Base-by-base conservation (phyloP, 2,797 vertebrate species). In the Sebastes vulpes region DNA sequence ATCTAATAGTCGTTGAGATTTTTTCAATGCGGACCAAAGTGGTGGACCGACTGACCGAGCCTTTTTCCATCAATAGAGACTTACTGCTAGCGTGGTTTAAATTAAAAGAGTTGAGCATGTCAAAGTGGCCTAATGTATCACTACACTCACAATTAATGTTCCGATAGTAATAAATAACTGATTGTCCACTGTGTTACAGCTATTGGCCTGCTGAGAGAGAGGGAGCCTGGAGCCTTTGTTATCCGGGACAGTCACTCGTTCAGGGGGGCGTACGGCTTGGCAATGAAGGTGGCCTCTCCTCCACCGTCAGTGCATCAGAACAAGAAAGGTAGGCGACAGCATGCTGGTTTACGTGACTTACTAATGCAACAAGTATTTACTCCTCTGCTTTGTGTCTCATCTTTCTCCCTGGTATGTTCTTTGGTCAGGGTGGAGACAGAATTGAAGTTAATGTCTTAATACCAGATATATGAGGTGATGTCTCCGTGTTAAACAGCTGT, bases 191-290 rank as follows among this genome's bases (percentile, higher is more conserved):
- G 61, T 77, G n/a, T 88, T 81, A 0, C 94, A 99, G 99, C 99
- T 50, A 99, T 99, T 0, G 89, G 96, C 11, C 91, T 99, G 82
- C 94, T 99, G 85, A 97, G 96, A 83, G 98, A 99, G 89, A 95
- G 96, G 68, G 98, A 99, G 72, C 98, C 99, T 0, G 99, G 99
- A n/a, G 97, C 98, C 83, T 99, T 99, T 76, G 97, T 99, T 48
- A 99, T 99, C 38, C 97, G 99, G 6, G 99, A 99, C 95, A 99
- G 98, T 77, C 98, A 99, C 94, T 99, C 98, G 1, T 99, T 99
- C 95, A 96, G 97, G 28, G 99, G 99, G 38, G 99, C 99, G 68
- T 99, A 99, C 0, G 99, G 99, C 54, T 89, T 99, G 23, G 99
- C 99, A 46, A 99, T 99, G 98, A 99, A 99, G 91, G 99, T 99